A percentile compares a stretch with the other conserved stretches of the same genome.
Conservation (phyloP, 2,888 invertebrate species). For the Atrina japonica region DNA sequence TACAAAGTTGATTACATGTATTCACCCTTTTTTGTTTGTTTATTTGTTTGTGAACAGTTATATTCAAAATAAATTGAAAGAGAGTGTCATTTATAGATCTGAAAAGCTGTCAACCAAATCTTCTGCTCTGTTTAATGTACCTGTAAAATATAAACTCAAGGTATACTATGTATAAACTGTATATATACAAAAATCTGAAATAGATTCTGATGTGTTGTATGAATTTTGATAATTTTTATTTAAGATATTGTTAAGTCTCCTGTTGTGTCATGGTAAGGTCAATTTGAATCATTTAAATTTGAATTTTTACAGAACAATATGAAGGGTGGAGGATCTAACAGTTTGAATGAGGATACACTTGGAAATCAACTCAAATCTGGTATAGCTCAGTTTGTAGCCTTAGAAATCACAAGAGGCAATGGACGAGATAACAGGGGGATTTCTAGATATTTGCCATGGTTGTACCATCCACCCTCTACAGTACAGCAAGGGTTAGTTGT, state of each 20-base stretch:
- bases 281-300: too few species aligned
- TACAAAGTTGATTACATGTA: neutral
- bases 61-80: neutral
- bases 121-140: too few species aligned
- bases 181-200: too few species aligned
- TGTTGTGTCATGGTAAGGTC: too few species aligned
- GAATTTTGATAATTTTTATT: too few species aligned
- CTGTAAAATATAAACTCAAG: too few species aligned
- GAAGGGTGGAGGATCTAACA: slow-evolving; percentile 85
- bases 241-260: too few species aligned
- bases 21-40: neutral
- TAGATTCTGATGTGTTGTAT: too few species aligned
- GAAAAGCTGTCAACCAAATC: neutral
- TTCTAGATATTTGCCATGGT: slow-evolving; percentile 93
- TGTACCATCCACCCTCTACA: slow-evolving; percentile 90
- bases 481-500: slow-evolving; percentile 92
- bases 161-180: too few species aligned
- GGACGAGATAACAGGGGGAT: slow-evolving; percentile 90
- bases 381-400: slow-evolving; percentile 89
- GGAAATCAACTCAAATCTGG: slow-evolving; percentile 98
- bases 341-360: slow-evolving; percentile 92
- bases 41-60: neutral
- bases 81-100: neutral
- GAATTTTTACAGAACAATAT: slow-evolving; percentile 85
- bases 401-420: slow-evolving; percentile 94